Evolutionary conservation across 1,140 invertebrate species (phyloP), one percentile per base, ranked within the genome.

Genomic region (Heliconius nattereri): DNA sequence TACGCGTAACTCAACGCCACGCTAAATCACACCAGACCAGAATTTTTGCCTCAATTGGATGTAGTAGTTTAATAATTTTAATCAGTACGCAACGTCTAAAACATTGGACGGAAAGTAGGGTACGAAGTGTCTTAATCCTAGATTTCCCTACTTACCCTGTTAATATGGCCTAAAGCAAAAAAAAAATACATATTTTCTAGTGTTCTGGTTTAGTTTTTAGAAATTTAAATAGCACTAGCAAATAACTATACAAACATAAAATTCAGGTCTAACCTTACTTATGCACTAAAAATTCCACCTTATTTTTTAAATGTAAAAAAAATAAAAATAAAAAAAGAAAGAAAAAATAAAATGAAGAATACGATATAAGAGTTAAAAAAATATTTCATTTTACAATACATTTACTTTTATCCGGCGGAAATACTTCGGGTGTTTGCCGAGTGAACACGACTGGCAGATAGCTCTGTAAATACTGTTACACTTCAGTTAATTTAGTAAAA

Each of bases 371-470:
- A 70, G 60, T 7, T 13, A 66, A 78, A 78, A 78, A 75, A 75
- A 76, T 71, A 71, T 75, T 52, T 75, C 75, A 70, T 79, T 52
- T 57, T 23, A 57, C 54, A 57, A 60, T 75, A 79, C 40, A 77
- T 77, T 76, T 80, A 80, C 40, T 76, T 80, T 77, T 74, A 74
- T 80, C 71, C 78, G 52, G 45, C 37, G 35, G 71, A 78, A 79
- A 37, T 77, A 79, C 71, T 60, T 78, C 76, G 37, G 78, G 23
- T 73, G 37, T 81, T 76, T 60, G 81, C 57, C 54, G 72, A 80
- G 75, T 78, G 81, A 78, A 83, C 78, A 83, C 78, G 81, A 52
- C 73, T 45, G 74, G 49, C 76, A 75, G 76, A 83, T 78, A 83
- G 81, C 81, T 76, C 45, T 66, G 81, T 80, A 83, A 83, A 80